These are phyloP conservation scores for Taeniopygia guttata DNA, from an alignment of 2,797 vertebrate species.

Conservation along the genomic window DNA sequence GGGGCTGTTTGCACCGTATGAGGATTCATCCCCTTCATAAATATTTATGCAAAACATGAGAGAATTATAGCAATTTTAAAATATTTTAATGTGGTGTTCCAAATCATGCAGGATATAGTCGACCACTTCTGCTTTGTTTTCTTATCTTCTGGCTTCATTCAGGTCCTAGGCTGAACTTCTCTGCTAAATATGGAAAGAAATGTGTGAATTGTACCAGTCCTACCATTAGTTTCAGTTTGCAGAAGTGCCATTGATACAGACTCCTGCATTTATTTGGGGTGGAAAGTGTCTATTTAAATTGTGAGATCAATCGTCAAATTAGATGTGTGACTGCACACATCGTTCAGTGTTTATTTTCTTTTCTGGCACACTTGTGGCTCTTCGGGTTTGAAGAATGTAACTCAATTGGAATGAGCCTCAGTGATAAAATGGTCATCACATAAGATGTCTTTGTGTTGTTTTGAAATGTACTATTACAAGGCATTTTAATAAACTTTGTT, in stretches of 20 bases:
- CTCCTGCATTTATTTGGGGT: slow-evolving; percentile 47
- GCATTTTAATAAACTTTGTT: slow-evolving; percentile 96
- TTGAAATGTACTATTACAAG: slow-evolving; percentile 80
- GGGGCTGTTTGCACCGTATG: neutral
- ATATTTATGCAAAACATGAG: neutral
- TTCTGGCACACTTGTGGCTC: slow-evolving; percentile 74
- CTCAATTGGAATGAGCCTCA: slow-evolving; percentile 64
- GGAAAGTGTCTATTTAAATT: slow-evolving; percentile 70
- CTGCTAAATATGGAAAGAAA: slow-evolving; percentile 1
- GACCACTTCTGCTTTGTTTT: slow-evolving; percentile 2
- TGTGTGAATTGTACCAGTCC: neutral
- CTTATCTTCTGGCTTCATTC: neutral
- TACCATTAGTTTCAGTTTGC: slow-evolving; percentile 1
- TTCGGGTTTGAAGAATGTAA: slow-evolving; percentile 72
- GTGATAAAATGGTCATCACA: slow-evolving; percentile 72
- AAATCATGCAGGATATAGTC: neutral
- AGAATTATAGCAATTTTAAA: neutral
- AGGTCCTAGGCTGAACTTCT: neutral
- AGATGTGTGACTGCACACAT: slow-evolving; percentile 64
- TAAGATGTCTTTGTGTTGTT: slow-evolving; percentile 76
- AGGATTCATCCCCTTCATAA: neutral
- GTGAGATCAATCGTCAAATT: slow-evolving; percentile 68
- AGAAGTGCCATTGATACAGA: slow-evolving; percentile 36
- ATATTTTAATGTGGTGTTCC: neutral
- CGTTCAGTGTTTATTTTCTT: slow-evolving; percentile 79